Percentiles rank a stretch among this genome's conserved stretches.
These are phyloP conservation scores for Tetanocera ferruginea DNA, from an alignment of 2,888 invertebrate species.

Conservation along the genomic window DNA sequence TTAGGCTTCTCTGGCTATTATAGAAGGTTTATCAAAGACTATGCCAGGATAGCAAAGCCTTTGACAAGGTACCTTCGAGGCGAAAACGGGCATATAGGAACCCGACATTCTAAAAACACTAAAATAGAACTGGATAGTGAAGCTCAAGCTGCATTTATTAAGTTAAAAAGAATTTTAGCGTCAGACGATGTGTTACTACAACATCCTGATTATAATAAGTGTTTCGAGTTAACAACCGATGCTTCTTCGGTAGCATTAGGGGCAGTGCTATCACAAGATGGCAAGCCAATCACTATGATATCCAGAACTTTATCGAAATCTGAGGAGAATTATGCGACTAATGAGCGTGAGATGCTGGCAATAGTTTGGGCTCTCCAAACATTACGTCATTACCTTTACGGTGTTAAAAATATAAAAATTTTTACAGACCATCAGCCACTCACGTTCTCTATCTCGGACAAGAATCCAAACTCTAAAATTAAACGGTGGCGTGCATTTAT, in stretches of 20 bases:
- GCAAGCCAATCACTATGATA: slow-evolving; percentile 24
- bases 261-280: slow-evolving; percentile 18
- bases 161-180: slow-evolving; percentile 11
- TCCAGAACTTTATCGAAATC: slow-evolving; percentile 27
- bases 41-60: no score
- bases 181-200: slow-evolving; percentile 23
- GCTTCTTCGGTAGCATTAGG: no score
- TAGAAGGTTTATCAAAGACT: no score
- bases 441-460: slow-evolving; percentile 13
- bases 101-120: not conserved
- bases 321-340: not conserved
- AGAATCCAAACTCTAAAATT: slow-evolving; percentile 25
- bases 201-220: no score
- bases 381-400: slow-evolving; percentile 24
- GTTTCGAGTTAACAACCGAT: slow-evolving; percentile 11
- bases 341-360: not conserved
- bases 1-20: no score
- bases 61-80: no score
- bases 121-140: slow-evolving; percentile 16
- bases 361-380: slow-evolving; percentile 1
- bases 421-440: slow-evolving; percentile 26
- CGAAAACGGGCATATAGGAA: not conserved
- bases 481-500: slow-evolving; percentile 12
- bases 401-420: slow-evolving; percentile 1
- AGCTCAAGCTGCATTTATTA: slow-evolving; percentile 19